phyloP scores from a whole-genome alignment of 1,140 invertebrate genomes.

The Kradibia gibbosae region DNA sequence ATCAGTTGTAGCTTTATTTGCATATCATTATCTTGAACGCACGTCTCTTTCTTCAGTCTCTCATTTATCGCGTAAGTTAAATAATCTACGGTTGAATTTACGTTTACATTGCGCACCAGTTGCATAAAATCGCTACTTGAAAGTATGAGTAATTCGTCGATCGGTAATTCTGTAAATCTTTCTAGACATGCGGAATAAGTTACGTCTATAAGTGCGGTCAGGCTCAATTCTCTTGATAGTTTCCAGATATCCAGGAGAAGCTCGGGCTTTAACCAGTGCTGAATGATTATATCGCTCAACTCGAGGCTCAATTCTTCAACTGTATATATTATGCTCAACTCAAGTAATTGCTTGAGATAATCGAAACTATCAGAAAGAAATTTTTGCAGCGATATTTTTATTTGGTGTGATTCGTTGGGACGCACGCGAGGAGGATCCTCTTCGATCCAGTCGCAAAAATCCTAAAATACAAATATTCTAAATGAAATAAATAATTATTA shows the following conservation, averaged over 20 bases:
- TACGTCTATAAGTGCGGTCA: constrained; percentile 52
- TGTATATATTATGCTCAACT: constrained; percentile 55
- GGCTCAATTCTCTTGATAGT: constrained; percentile 52
- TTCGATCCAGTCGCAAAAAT: constrained; percentile 56
- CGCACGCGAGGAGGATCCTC: constrained; percentile 33
- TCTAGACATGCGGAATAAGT: constrained; percentile 51
- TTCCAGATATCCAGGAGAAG: constrained; percentile 55
- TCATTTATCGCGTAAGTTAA: constrained; percentile 26
- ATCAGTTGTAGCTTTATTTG: constrained; percentile 26
- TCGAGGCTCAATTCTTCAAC: constrained; percentile 53
- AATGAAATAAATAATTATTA: not conserved
- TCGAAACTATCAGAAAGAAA: constrained; percentile 47
- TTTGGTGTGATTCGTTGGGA: constrained; percentile 38
- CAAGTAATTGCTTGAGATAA: constrained; percentile 51
- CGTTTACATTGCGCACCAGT: constrained; percentile 54
- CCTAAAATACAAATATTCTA: constrained; percentile 36
- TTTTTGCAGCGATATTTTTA: constrained; percentile 53
- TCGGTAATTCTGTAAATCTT: constrained; percentile 54
- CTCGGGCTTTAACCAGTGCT: constrained; percentile 49
- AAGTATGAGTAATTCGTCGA: constrained; percentile 36
- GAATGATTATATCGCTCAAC: constrained; percentile 53
- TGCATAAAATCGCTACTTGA: constrained; percentile 49
- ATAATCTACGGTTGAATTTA: constrained; percentile 41
- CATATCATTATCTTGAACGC: not conserved
- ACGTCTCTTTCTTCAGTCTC: constrained; percentile 27